Evolutionary conservation across 2,113 vertebrate genomes (phyloP).

Genomic region (Elephas maximus): DNA sequence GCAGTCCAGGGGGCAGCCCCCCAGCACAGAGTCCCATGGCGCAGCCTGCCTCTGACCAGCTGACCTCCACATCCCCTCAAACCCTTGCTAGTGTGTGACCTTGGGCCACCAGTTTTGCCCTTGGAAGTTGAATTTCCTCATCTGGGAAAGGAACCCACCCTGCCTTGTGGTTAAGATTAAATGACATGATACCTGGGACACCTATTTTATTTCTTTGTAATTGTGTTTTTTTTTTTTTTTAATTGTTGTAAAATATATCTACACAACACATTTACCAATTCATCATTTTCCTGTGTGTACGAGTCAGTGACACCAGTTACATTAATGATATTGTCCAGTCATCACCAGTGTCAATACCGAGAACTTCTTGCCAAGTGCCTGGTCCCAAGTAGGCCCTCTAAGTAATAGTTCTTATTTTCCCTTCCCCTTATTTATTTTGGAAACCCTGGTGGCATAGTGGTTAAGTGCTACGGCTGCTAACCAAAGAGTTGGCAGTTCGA

Average conservation of each 20-base stretch:
- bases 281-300: background rate
- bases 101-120: background rate
- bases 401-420: constrained; percentile 23
- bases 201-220: background rate
- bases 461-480: too few species aligned
- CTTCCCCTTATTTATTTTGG: background rate
- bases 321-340: background rate
- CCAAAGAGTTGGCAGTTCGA: too few species aligned
- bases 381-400: background rate
- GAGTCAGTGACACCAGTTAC: too few species aligned
- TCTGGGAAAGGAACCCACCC: background rate
- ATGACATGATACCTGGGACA: background rate
- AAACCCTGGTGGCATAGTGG: too few species aligned
- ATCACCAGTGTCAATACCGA: background rate
- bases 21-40: background rate
- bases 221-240: background rate
- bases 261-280: background rate
- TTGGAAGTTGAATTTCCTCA: background rate
- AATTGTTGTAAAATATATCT: too few species aligned
- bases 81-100: background rate
- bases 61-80: background rate
- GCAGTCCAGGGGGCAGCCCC: background rate
- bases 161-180: background rate
- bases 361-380: background rate
- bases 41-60: too few species aligned